phyloP scores from a whole-genome alignment of 2,888 invertebrate species.

The Spilosoma lubricipeda region DNA sequence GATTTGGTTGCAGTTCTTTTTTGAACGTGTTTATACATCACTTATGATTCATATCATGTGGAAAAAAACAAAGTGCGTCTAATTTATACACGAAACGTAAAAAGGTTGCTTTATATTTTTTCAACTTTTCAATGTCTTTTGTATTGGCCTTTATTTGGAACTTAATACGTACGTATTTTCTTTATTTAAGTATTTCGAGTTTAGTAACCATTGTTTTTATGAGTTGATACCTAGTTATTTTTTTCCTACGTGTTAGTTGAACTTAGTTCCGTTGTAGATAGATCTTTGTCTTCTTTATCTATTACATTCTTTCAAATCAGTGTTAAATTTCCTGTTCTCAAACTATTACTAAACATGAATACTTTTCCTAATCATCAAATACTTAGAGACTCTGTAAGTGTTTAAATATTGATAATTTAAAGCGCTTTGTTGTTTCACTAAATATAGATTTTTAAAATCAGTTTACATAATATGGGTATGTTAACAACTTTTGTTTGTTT shows the following conservation, averaged over 20 bases:
- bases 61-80: slow-evolving; percentile 19
- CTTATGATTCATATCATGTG: slow-evolving; percentile 12
- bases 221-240: not conserved
- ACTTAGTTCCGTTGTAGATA: not conserved
- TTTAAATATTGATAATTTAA: not conserved
- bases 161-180: not conserved
- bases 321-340: not conserved
- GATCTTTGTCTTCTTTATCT: not conserved
- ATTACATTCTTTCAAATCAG: not conserved
- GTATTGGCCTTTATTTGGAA: not conserved
- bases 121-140: slow-evolving; percentile 5
- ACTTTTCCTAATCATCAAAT: not conserved
- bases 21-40: not conserved
- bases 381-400: not conserved
- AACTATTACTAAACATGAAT: not conserved
- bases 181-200: not conserved
- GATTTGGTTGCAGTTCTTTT: not conserved
- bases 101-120: slow-evolving; percentile 5
- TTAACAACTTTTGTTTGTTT: not conserved
- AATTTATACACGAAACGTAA: slow-evolving; percentile 21
- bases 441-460: not conserved
- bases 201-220: not conserved
- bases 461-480: not conserved
- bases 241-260: not conserved
- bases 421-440: not conserved